These are phyloP conservation scores for Cephus runcator DNA, from an alignment of 2,888 invertebrate species.

Conservation along the genomic window DNA sequence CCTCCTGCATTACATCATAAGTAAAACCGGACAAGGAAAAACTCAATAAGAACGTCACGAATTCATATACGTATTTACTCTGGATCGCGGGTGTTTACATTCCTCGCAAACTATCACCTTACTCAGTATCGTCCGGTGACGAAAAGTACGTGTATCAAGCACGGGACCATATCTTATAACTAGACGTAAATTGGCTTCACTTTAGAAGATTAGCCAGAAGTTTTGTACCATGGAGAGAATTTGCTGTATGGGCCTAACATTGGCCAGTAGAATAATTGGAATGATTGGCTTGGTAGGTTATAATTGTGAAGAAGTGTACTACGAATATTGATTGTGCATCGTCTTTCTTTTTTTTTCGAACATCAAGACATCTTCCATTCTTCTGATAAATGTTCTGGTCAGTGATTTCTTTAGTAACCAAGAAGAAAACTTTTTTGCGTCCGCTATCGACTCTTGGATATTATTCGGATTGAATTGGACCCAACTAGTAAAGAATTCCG, in stretches of 20 bases:
- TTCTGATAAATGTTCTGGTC: constrained; percentile 56
- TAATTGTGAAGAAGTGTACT: background rate
- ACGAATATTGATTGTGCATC: background rate
- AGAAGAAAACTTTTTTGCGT: constrained; percentile 45
- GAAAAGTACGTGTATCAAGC: background rate
- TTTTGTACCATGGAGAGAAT: constrained; percentile 39
- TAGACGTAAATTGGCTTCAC: background rate
- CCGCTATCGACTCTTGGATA: constrained; percentile 47
- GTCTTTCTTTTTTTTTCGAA: constrained; percentile 13
- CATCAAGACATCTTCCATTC: constrained; percentile 53
- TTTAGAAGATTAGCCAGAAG: constrained; percentile 14
- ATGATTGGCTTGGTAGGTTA: constrained; percentile 58
- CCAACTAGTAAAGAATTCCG: constrained; percentile 41
- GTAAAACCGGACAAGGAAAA: background rate
- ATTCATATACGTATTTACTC: background rate
- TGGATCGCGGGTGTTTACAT: constrained; percentile 47
- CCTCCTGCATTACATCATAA: background rate
- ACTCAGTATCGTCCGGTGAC: constrained; percentile 26
- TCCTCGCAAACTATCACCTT: constrained; percentile 42
- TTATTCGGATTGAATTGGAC: constrained; percentile 58
- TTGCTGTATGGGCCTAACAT: constrained; percentile 52
- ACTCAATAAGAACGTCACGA: background rate
- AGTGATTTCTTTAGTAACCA: constrained; percentile 47
- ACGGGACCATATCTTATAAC: background rate
- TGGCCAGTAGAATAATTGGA: constrained; percentile 56